Percentiles rank a stretch among this genome's conserved stretches.
Conservation (phyloP, 2,113 vertebrate species). For the Bolborhynchus lineola region DNA sequence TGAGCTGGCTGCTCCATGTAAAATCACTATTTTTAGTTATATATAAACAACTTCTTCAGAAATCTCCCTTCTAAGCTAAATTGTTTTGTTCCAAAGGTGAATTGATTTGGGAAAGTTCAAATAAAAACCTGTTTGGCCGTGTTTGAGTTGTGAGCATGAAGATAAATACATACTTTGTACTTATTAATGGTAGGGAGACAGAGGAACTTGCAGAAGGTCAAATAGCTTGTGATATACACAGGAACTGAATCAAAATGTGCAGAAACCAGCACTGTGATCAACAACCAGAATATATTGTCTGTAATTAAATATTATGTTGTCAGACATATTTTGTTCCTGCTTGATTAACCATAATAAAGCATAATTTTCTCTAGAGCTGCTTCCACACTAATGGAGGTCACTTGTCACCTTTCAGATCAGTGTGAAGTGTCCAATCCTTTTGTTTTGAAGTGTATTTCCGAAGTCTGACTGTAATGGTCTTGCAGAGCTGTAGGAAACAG, state of each 20-base stretch:
- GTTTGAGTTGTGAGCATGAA: conserved; percentile 19
- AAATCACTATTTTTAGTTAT: conserved; percentile 9
- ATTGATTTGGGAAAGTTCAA: conserved; percentile 30
- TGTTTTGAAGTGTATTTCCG: background rate
- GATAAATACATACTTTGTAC: conserved; percentile 29
- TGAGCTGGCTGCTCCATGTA: background rate
- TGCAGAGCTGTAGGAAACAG: background rate
- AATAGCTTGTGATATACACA: background rate
- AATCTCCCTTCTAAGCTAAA: background rate
- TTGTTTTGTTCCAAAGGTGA: conserved; percentile 37
- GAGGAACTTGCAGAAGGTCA: background rate
- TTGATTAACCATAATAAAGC: conserved; percentile 17
- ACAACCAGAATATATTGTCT: background rate
- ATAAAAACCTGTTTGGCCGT: conserved; percentile 20
- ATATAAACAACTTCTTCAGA: background rate
- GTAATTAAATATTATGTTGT: background rate
- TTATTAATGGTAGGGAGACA: background rate
- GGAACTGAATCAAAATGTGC: background rate
- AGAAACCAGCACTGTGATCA: background rate
- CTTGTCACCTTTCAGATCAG: background rate
- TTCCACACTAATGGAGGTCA: background rate
- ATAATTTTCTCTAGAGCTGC: conserved; percentile 16
- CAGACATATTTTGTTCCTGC: background rate
- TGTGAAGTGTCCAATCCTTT: background rate
- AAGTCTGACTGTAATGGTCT: background rate